A percentile compares a stretch with the other conserved stretches of the same genome.
phyloP scores from a whole-genome alignment of 2,797 vertebrate species.

The Pangasius macronema region DNA sequence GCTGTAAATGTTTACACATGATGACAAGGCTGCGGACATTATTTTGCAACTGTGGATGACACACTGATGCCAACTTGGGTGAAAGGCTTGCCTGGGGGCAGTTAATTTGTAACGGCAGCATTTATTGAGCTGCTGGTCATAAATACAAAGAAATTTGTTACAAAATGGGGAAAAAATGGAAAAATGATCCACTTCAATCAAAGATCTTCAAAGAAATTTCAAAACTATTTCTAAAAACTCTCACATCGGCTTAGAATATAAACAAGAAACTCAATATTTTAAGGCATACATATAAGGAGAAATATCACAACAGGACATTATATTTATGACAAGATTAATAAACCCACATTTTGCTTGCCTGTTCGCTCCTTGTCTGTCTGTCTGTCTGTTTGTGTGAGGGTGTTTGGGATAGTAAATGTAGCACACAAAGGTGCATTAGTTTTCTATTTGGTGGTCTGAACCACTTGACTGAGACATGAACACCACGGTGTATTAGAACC shows the following conservation, averaged over 20 bases:
- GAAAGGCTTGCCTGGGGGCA: not conserved
- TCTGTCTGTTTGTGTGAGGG: not conserved
- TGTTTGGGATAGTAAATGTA: not conserved
- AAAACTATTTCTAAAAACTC: not conserved
- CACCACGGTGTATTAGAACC: not conserved
- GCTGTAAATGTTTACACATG: conserved; percentile 19
- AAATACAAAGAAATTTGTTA: not conserved
- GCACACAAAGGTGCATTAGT: not conserved
- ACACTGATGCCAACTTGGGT: not conserved
- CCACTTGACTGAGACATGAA: not conserved
- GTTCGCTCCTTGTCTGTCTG: not conserved
- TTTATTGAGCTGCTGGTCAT: not conserved
- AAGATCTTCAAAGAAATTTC: not conserved
- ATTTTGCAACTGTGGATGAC: not conserved
- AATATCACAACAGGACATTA: not conserved
- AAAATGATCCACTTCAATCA: not conserved
- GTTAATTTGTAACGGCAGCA: too few relatives aligned
- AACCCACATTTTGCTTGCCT: not conserved
- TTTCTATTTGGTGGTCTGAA: conserved; percentile 6
- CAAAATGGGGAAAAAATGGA: not conserved
- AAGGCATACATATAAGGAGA: not conserved
- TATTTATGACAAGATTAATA: not conserved
- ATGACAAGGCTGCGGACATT: not conserved
- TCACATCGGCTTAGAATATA: not conserved
- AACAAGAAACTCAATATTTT: not conserved